phyloP scores from a whole-genome alignment of 2,888 invertebrate species.

The Drosophila paramelanica region DNA sequence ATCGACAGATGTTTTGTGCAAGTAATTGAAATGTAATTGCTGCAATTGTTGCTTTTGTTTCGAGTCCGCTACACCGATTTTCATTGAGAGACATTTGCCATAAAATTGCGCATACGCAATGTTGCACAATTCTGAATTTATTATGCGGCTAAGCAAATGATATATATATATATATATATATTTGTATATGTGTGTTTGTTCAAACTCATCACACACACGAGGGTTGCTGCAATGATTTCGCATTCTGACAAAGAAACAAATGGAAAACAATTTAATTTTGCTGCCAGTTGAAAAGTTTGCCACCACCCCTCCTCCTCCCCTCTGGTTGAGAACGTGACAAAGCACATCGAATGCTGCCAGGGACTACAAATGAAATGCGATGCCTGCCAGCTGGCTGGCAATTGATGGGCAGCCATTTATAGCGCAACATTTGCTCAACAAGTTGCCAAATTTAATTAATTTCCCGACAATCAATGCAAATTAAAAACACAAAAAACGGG shows the following conservation, averaged over 20 bases:
- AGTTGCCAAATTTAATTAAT: slow-evolving; percentile 63
- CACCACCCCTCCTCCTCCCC: background rate
- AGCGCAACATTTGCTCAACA: slow-evolving; percentile 51
- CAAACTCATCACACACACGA: slow-evolving; percentile 13
- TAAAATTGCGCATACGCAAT: slow-evolving; percentile 45
- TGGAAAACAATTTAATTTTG: slow-evolving; percentile 54
- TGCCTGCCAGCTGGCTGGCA: slow-evolving; percentile 30
- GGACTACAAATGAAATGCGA: slow-evolving; percentile 54
- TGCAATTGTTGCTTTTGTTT: slow-evolving; percentile 17
- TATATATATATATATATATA: background rate
- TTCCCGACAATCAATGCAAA: slow-evolving; percentile 57
- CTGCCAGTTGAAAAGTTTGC: slow-evolving; percentile 23
- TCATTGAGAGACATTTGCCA: slow-evolving; percentile 7
- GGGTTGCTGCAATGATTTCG: slow-evolving; percentile 62
- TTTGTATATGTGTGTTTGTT: background rate
- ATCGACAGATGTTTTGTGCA: slow-evolving; percentile 26
- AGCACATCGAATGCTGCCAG: slow-evolving; percentile 23
- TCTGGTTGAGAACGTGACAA: slow-evolving; percentile 33
- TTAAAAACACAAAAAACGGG: slow-evolving; percentile 10
- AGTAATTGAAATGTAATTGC: slow-evolving; percentile 55
- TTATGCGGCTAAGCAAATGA: slow-evolving; percentile 9
- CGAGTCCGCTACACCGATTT: background rate
- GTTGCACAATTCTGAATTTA: slow-evolving; percentile 24
- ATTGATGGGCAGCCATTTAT: slow-evolving; percentile 47
- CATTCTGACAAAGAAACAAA: slow-evolving; percentile 36